Conservation (phyloP, 1,140 invertebrate genomes). For the Oscheius sp. region DNA sequence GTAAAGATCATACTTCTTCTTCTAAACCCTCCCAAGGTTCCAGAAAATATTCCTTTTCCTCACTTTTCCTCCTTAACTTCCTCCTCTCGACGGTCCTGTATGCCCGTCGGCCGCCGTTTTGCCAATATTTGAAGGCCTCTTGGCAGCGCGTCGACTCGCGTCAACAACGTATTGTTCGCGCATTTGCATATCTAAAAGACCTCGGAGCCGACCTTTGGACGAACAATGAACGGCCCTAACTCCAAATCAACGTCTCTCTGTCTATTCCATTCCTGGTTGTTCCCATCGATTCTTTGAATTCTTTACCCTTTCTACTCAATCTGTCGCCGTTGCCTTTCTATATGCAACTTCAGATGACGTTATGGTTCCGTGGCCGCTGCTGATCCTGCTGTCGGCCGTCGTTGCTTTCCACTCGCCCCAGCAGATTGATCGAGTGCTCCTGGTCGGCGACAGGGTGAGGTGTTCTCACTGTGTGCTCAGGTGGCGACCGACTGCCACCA, state of each 20-base stretch:
- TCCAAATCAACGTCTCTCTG: not conserved
- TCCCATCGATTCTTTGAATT: not conserved
- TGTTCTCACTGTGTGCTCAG: constrained; percentile 6
- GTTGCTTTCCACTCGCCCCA: constrained; percentile 14
- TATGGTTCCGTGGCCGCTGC: no score
- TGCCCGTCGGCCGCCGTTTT: not conserved
- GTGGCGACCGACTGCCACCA: not conserved
- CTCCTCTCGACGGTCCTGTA: not conserved
- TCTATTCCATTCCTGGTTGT: no score
- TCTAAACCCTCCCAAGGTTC: no score
- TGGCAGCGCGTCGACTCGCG: not conserved
- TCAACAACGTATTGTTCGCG: constrained; percentile 17
- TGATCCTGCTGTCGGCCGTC: no score
- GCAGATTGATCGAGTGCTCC: constrained; percentile 47
- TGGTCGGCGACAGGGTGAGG: constrained; percentile 41
- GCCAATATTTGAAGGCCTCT: constrained; percentile 18
- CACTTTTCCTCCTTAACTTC: not conserved
- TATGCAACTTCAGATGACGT: no score
- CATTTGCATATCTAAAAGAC: constrained; percentile 6
- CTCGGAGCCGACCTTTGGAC: not conserved
- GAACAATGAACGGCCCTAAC: not conserved
- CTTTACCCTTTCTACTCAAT: not conserved
- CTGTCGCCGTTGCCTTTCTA: not conserved
- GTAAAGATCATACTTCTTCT: no score
- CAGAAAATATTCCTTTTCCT: no score